These are phyloP conservation scores for Ornithoptera priamus DNA, from an alignment of 2,888 invertebrate genomes.

Conservation along the genomic window DNA sequence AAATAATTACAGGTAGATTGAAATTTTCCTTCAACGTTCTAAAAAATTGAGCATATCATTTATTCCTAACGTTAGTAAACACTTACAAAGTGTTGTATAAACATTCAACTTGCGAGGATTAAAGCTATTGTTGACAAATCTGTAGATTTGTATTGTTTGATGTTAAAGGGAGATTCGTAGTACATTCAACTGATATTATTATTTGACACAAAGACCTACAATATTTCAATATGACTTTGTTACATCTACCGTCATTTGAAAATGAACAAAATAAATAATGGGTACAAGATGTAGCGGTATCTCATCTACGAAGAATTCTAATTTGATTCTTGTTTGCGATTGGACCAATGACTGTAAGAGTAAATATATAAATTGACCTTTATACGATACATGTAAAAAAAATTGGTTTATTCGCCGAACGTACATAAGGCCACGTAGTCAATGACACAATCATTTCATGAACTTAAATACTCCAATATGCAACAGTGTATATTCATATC, in stretches of 20 bases:
- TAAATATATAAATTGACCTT: neutral
- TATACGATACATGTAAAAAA: neutral
- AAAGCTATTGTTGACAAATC: constrained; percentile 9
- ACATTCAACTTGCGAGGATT: too few relatives aligned
- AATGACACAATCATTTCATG: constrained; percentile 3
- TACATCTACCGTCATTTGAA: constrained; percentile 54
- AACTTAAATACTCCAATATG: neutral
- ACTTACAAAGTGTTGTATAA: too few relatives aligned
- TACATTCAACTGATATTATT: constrained; percentile 1
- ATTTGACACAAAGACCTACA: constrained; percentile 35
- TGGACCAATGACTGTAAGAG: neutral
- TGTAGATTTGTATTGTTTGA: constrained; percentile 34
- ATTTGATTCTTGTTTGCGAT: constrained; percentile 18
- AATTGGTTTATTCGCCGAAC: constrained; percentile 1
- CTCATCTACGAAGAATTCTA: constrained; percentile 24
- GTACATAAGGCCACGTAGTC: constrained; percentile 7
- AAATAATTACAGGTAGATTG: too few relatives aligned
- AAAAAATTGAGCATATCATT: too few relatives aligned
- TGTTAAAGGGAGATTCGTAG: neutral
- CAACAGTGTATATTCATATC: constrained; percentile 1
- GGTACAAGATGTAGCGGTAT: constrained; percentile 44
- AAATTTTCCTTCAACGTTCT: too few relatives aligned
- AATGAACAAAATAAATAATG: constrained; percentile 48
- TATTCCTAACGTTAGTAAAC: too few relatives aligned
- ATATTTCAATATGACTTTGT: constrained; percentile 49